phyloP scores from a whole-genome alignment of 2,113 vertebrate genomes.

The Dolichotis patagonum region DNA sequence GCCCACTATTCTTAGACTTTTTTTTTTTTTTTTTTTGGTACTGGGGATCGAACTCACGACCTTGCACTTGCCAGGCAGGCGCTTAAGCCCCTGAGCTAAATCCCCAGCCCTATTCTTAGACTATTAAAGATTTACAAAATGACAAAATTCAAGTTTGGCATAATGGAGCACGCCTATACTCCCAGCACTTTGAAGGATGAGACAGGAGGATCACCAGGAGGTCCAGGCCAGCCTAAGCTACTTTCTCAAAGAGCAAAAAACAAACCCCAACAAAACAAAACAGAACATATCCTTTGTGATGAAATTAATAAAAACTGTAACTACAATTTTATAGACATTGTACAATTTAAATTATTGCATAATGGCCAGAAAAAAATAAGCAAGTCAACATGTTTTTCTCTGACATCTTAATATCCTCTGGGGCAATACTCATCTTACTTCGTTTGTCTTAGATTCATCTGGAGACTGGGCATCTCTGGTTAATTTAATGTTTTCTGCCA shows the following conservation, averaged over 20 bases:
- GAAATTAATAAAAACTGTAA: background rate
- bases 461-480: conserved; percentile 97
- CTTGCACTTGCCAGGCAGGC: no score
- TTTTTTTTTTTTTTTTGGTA: no score
- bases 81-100: no score
- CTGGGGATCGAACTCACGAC: no score
- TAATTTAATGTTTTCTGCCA: conserved; percentile 99
- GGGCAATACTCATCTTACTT: conserved; percentile 87
- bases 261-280: background rate
- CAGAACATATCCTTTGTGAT: background rate
- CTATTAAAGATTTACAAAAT: background rate
- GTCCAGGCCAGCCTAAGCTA: background rate
- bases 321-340: background rate
- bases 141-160: background rate
- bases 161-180: background rate
- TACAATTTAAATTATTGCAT: background rate
- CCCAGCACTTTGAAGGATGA: background rate
- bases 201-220: background rate
- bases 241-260: background rate
- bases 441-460: conserved; percentile 96
- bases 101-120: no score
- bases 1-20: background rate
- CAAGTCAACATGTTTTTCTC: background rate
- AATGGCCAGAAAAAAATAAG: background rate
- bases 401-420: background rate